These are phyloP conservation scores for Chinchilla lanigera DNA, from an alignment of 2,113 vertebrate genomes.

Conservation along the genomic window DNA sequence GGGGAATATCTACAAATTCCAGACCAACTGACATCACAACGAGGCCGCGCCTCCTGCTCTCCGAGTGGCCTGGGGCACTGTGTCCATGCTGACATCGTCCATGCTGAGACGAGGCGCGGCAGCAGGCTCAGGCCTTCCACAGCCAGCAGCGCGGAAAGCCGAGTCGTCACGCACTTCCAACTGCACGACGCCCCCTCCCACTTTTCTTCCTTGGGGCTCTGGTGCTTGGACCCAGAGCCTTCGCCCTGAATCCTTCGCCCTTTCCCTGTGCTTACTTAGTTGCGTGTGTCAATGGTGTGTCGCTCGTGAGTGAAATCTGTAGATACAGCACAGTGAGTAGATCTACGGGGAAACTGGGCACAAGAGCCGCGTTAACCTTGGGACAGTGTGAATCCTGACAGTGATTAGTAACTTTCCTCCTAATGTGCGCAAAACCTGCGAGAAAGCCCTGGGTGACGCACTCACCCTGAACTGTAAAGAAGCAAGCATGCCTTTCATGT, in stretches of 20 bases:
- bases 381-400: background rate
- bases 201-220: background rate
- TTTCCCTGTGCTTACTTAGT: background rate
- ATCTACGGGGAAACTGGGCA: background rate
- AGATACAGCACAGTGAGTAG: background rate
- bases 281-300: background rate
- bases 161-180: background rate
- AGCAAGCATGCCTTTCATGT: background rate
- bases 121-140: background rate
- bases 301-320: background rate
- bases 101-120: background rate
- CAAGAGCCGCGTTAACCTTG: background rate
- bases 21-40: background rate
- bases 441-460: background rate
- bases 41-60: background rate
- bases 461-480: conserved; percentile 1
- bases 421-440: background rate
- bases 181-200: background rate
- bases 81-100: background rate
- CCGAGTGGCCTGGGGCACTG: background rate
- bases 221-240: background rate
- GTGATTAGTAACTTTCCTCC: background rate
- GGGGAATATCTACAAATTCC: background rate
- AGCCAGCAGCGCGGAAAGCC: background rate
- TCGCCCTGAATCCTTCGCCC: background rate